Base-by-base conservation (phyloP, 2,888 invertebrate species). In the Digitonthophagus gazella region DNA sequence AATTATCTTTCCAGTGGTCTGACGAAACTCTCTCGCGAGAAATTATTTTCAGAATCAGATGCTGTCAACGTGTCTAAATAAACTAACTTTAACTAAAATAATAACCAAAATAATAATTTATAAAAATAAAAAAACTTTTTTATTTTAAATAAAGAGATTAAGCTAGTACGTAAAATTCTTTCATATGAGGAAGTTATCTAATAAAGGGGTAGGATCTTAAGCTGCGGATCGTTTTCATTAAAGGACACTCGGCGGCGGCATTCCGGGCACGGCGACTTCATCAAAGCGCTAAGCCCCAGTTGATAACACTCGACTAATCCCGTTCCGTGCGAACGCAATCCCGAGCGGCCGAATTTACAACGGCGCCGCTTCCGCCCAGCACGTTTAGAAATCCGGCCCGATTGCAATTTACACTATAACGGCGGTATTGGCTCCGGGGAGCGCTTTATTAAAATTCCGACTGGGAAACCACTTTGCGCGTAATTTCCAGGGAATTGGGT, bases 231-330 rank as follows among this genome's bases (percentile, higher is more conserved):
- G 28, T 44, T 44, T 44, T 44, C 28, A 44, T 44, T 44, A 44
- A 44, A 44, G 28, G 28, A 44, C 28, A 44, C 28, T 44, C 77
- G 76, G 78, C 75, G 76, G 75, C 74, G 71, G 75, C 77, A 80
- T 80, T 80, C 79, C 77, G 74, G 71, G 78, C 80, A 80, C 78
- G 79, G 77, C 78, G 79, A 79, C 79, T 79, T 79, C 79, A 79
- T 79, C 78, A 79, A 78, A 57, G 76, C 77, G 77, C 75, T 78
- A 79, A 79, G 78, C 79, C 76, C 76, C 75, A 75, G 58, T 78
- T 79, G 79, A 80, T 80, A 80, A 79, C 79, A 78, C 75, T 75
- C 77, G 74, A 78, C 79, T 80, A 80, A 80, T 80, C 80, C 71
- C 75, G 75, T 77, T 75, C 76, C 75, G 74, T 72, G 78, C 76